A percentile compares a stretch with the other conserved stretches of the same genome.
These are phyloP conservation scores for Cynoglossus semilaevis DNA, from an alignment of 2,113 vertebrate species.

Conservation along the genomic window DNA sequence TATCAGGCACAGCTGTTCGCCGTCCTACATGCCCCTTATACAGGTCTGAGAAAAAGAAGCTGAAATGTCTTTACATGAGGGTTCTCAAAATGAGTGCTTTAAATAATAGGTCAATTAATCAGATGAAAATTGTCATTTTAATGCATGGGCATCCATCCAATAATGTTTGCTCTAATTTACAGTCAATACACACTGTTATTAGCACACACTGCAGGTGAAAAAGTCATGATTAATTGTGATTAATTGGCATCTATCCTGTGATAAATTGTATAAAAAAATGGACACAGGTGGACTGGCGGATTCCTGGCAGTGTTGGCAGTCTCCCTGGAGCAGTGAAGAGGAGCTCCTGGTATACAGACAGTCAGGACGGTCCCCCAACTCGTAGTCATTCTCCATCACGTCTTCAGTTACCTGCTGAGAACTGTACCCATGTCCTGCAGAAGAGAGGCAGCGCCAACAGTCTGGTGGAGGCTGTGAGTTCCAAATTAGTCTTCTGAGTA, in stretches of 20 bases:
- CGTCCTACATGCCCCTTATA: slow-evolving; percentile 88
- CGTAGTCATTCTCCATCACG: slow-evolving; percentile 82
- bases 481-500: neutral
- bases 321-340: slow-evolving; percentile 84
- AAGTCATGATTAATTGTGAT: neutral
- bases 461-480: slow-evolving; percentile 89
- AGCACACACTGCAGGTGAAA: no score
- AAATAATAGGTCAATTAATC: no score
- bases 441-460: slow-evolving; percentile 93
- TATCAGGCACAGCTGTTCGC: slow-evolving; percentile 74
- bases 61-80: neutral
- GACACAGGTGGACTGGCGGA: slow-evolving; percentile 83
- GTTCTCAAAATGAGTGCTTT: neutral
- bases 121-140: no score
- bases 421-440: slow-evolving; percentile 81
- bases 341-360: slow-evolving; percentile 92
- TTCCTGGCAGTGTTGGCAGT: slow-evolving; percentile 82
- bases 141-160: no score
- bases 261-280: no score
- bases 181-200: no score
- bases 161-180: no score
- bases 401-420: slow-evolving; percentile 83
- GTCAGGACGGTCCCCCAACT: slow-evolving; percentile 75
- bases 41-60: slow-evolving; percentile 72
- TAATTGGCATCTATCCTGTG: neutral